These are phyloP conservation scores for Diarsia dahlii DNA, from an alignment of 2,888 invertebrate species.

Conservation along the genomic window DNA sequence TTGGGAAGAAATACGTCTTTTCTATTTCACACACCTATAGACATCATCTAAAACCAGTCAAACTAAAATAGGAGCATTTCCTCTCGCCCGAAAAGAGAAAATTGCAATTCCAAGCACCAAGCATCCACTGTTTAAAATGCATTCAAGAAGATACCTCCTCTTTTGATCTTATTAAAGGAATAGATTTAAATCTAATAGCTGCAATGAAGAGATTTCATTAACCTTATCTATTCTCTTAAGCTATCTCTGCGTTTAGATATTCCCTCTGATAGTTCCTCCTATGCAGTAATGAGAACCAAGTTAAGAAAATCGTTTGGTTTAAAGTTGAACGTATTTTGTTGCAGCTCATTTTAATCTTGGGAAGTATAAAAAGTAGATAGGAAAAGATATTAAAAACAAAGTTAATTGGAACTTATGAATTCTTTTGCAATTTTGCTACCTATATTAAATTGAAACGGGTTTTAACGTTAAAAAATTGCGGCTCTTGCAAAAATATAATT, in stretches of 20 bases:
- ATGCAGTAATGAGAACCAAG: slow-evolving; percentile 28
- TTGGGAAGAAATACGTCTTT: too few relatives aligned
- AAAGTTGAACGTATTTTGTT: slow-evolving; percentile 42
- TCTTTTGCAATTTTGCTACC: slow-evolving; percentile 29
- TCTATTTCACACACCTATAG: too few relatives aligned
- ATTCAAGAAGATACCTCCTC: slow-evolving; percentile 40
- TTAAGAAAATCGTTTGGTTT: slow-evolving; percentile 31
- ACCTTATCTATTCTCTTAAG: slow-evolving; percentile 41
- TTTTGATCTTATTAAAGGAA: slow-evolving; percentile 44
- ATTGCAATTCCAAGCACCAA: slow-evolving; percentile 34
- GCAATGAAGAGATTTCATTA: slow-evolving; percentile 52
- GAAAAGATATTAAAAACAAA: slow-evolving; percentile 36
- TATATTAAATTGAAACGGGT: slow-evolving; percentile 7
- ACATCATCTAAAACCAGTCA: too few relatives aligned
- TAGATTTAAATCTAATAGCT: slow-evolving; percentile 57
- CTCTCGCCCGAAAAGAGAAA: not conserved
- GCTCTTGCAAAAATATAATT: not conserved
- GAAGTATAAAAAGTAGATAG: slow-evolving; percentile 21
- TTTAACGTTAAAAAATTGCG: not conserved
- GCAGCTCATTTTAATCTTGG: slow-evolving; percentile 38
- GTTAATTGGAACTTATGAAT: slow-evolving; percentile 42
- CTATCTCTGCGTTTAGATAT: slow-evolving; percentile 34
- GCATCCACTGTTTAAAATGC: slow-evolving; percentile 42
- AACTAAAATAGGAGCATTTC: not conserved
- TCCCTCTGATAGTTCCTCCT: slow-evolving; percentile 40